Base-by-base conservation (phyloP, 2,113 vertebrate genomes). In the Menura novaehollandiae region DNA sequence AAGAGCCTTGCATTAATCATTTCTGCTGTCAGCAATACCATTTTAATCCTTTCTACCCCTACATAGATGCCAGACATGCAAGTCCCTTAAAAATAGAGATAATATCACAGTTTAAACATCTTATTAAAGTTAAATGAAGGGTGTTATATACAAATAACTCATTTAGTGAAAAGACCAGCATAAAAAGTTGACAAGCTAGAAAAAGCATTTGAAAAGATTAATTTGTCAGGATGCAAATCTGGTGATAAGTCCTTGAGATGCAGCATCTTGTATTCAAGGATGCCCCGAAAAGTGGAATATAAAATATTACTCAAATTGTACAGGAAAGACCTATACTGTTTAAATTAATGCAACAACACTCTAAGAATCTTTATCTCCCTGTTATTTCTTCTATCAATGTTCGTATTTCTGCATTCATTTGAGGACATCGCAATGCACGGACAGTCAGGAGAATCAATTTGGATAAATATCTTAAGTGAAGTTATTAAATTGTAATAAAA, bases 161-260 rank as follows among this genome's bases (percentile, higher is more conserved):
- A 77, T 83, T 90, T 90, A 91, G n/a, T 53, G 52, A 83, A 79
- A 87, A 92, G 52, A 75, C 15, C 33, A 51, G 62, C 37, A 63
- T 26, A 88, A 76, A 79, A 79, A 73, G 33, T 30, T 88, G 74
- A 77, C 91, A 95, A 73, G 37, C 33, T 88, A 84, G 53, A 92
- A 94, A 95, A 95, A 59, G 43, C n/a, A 92, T 80, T 74, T 74
- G 59, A 71, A 94, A 93, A 91, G 56, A 92, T 86, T 75, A 69
- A 84, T 94, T 96, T 96, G 7, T 68, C 49, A 66, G 52, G 28
- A 66, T 78, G 32, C 20, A 80, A 66, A 58, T 67, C 52, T 60
- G 10, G 28, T 85, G 35, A 41, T 52, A 85, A 77, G 49, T 88
- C 68, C 79, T 94, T 93, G 85, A 90, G 58, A 88, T 64, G 49